These are phyloP conservation scores for Prochilodus magdalenae DNA, from an alignment of 2,113 vertebrate species.

Conservation along the genomic window DNA sequence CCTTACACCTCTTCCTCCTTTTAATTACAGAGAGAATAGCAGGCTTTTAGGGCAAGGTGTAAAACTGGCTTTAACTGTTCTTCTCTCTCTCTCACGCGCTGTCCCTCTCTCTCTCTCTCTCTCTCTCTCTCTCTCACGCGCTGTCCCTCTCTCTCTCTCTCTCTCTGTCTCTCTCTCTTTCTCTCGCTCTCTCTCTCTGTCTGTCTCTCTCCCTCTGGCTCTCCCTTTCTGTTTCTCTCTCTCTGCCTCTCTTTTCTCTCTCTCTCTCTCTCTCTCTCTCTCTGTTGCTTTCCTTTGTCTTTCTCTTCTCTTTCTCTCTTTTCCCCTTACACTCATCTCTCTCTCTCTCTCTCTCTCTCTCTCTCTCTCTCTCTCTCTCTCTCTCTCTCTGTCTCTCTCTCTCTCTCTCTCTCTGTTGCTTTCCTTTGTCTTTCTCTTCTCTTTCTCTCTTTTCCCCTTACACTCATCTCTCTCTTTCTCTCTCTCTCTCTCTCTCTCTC, in stretches of 20 bases:
- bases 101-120: no score
- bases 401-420: no score
- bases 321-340: background rate
- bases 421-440: background rate
- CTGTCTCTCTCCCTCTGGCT: background rate
- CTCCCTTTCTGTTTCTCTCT: no score
- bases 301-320: background rate
- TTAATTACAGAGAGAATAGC: background rate
- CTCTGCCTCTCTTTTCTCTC: no score
- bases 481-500: background rate
- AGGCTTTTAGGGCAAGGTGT: background rate
- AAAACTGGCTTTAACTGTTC: constrained; percentile 1
- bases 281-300: no score
- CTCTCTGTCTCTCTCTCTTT: background rate
- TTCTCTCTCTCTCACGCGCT: no score
- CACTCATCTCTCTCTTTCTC: background rate
- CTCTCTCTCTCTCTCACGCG: no score
- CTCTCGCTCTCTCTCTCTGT: no score
- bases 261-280: background rate
- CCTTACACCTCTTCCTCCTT: background rate
- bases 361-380: background rate
- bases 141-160: background rate
- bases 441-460: no score
- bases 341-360: no score
- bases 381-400: background rate